Evolutionary conservation across 2,888 invertebrate species (phyloP), one percentile per base, ranked within the genome.

Genomic region (Peribatodes rhomboidaria): DNA sequence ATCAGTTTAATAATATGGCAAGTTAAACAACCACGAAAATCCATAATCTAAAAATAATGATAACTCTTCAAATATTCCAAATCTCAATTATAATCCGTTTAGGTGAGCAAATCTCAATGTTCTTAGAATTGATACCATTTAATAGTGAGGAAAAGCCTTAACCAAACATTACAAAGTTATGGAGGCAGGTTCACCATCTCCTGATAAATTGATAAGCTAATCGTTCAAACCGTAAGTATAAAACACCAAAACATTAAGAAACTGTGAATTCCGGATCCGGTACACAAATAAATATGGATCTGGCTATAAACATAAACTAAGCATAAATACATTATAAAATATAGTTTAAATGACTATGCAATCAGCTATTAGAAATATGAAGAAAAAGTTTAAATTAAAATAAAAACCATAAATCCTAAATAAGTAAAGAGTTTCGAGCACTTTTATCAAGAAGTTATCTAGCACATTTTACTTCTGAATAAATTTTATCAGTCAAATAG

Each of bases 21-120:
- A 55, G 33, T 49, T 39, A 49, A 50, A 18, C 16, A 33, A 42
- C 42, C 37, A 47, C 22, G 39, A n/a, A 65, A 60, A 65, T 54
- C 54, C 44, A 44, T 61, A 61, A 66, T 66, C 58, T 50, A 37
- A 44, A 60, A 56, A 65, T 65, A 65, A 65, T 65, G 56, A 60
- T 60, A 60, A 41, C 65, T 56, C 37, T 59, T 42, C 33, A 27
- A 44, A 50, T 39, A 50, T 44, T 31, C 20, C n/a, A 55, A 55
- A 57, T 57, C 35, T 16, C 59, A 65, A 65, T 65, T 65, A 65
- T 49, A 60, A 60, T 65, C 41, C 62, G 61, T 67, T 67, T 62
- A 67, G 59, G 49, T 44, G 55, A 62, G 56, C 67, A 59, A 65
- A 52, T 53, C 57, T 60, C 37, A 31, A 14, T 47, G 53, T 61